Evolutionary conservation across 1,140 invertebrate genomes (phyloP), one percentile per base, ranked within the genome.

Genomic region (Drosophila orena): DNA sequence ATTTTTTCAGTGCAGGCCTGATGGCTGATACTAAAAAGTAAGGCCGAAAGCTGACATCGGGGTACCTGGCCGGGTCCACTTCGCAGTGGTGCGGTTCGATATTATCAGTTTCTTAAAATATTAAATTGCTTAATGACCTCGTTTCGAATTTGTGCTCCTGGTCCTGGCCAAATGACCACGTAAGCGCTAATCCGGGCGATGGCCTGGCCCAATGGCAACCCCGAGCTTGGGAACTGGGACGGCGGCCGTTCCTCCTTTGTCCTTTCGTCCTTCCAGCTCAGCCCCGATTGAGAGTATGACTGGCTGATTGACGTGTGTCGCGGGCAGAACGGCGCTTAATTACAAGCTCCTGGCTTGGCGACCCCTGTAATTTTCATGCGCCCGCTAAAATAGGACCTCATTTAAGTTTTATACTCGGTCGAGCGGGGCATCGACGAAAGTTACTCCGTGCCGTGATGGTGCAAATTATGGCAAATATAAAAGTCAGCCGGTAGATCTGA

Each of bases 121-220:
- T 89, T 89, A 84, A 89, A 89, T 89, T 89, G 84, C 84, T 77
- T 89, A 89, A 89, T 89, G 84, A 89, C 85, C 84, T 84, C 84
- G 77, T 74, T 88, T 74, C 66, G 60, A 77, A 64, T 72, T 77
- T 57, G 64, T 79, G 56, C 54, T 50, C 58, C 53, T 11, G 53
- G 71, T 50, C 70, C 47, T 4, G 53, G 64, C 37, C 58, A 61
- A 81, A 73, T 60, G 84, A 77, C 62, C 84, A 89, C 84, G 84
- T 89, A 84, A 84, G 74, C 72, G 66, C 68, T 73, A 50, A 47
- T 58, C 49, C 44, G 17, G 6, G 17, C 17, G 42, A 49, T 60
- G 27, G 70, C 55, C 77, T 14, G 47, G 24, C 20, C 37, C 42
- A 62, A 46, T 17, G 20, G 27, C 46, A 50, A 47, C 46, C 35